Base-by-base conservation (phyloP, 2,888 invertebrate species). In the Julus scanicus region DNA sequence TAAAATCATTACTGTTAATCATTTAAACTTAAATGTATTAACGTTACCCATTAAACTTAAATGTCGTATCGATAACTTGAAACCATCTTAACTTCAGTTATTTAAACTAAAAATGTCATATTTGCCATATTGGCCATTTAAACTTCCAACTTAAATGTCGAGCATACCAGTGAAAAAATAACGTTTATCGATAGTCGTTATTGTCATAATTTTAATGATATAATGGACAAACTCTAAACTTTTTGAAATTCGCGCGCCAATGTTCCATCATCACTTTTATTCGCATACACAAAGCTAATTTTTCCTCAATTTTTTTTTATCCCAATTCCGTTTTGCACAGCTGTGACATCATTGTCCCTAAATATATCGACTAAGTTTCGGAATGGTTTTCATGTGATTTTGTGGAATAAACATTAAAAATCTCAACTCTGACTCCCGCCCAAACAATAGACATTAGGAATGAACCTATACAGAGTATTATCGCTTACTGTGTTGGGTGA, bases 401-500 rank as follows among this genome's bases (percentile, higher is more conserved):
- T 29, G 17, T 5, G n/a, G 63, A 15, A 63, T n/a, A 63, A 4
- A 63, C 1, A n/a, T 8, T n/a, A 8, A 8, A n/a, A 20, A 17
- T 29, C 2, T 29, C 5, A 1, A 29, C 20, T 20, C n/a, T n/a
- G 71, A 29, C 29, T 4, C 2, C 29, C 29, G 29, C 20, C 29
- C 71, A 11, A 71, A 71, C 71, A 71, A 71, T 29, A 71, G 71
- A 71, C 71, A 71, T n/a, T 5, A n/a, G 9, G n/a, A 20, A 71
- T 71, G 71, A 71, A 8, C 2, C 53, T 71, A 0, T 17, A 57
- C n/a, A n/a, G 8, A 29, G 29, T 29, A 29, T n/a, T 71, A 71
- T 71, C 71, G 71, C 71, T 71, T 71, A 71, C 71, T 71, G 9
- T 71, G 71, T 71, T 71, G 71, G 29, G 71, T 71, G 71, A 71